Evolutionary conservation across 2,797 vertebrate species (phyloP), one percentile per base, ranked within the genome.

Genomic region (Centroberyx gerrardi): DNA sequence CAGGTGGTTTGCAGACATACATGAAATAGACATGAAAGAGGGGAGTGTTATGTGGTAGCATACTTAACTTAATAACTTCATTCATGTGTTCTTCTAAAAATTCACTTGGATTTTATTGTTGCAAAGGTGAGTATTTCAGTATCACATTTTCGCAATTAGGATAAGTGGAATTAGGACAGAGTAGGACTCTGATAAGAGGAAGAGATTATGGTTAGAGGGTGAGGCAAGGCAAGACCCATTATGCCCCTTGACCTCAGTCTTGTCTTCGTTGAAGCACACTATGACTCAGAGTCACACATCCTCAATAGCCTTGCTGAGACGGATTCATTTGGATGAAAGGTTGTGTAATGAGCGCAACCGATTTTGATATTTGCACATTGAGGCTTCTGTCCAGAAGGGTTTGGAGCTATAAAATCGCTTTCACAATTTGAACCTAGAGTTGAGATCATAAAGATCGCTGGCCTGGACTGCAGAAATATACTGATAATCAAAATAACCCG

Each of bases 241-340:
- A 10, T 48, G 78, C n/a, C 60, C 72, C 52, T 85, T 88, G 79
- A 78, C 81, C 81, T 61, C 6, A 82, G 76, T 49, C 67, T 49
- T 8, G n/a, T 77, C 68, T 86, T 40, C 53, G 48, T 22, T 44
- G 51, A 64, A 58, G 44, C 40, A 59, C 59, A 42, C 17, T 27
- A 68, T 91, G 90, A 93, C 81, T 91, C 86, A 93, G 62, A 82
- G 84, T 90, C 90, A 89, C 85, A 81, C 86, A 85, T 87, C 82
- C 81, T 79, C 65, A 49, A 49, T 0, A 0, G 29, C 10, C 9
- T 38, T 80, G 87, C 90, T 88, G 86, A 90, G 80, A 74, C 79
- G 81, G 36, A 82, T 75, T 76, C 75, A 29, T 83, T 67, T 46
- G 51, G 49, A 48, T 27, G 52, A 79, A 76, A 72, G 63, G 42